These are phyloP conservation scores for Pogonus chalceus DNA, from an alignment of 1,140 invertebrate species.

Conservation along the genomic window DNA sequence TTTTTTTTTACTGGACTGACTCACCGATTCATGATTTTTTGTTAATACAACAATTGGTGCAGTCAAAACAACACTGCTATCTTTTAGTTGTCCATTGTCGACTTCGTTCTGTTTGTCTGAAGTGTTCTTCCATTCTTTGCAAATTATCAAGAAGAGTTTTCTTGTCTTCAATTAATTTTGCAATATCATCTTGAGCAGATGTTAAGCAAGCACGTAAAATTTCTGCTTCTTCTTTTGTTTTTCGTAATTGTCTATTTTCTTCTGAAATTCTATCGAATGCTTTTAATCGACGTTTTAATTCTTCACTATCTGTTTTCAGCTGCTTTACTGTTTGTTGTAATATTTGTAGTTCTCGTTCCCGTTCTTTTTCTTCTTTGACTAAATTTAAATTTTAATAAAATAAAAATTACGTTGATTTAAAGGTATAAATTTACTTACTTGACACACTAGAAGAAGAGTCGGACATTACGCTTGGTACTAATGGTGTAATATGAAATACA, in stretches of 20 bases:
- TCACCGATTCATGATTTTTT: conserved; percentile 1
- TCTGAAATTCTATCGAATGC: conserved; percentile 51
- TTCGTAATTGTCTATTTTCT: conserved; percentile 46
- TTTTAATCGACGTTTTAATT: conserved; percentile 46
- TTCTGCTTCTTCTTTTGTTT: conserved; percentile 52
- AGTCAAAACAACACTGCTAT: conserved; percentile 58
- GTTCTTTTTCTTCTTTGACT: conserved; percentile 28
- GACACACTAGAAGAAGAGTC: conserved; percentile 8
- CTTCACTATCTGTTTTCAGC: conserved; percentile 52
- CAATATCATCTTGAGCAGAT: conserved; percentile 62
- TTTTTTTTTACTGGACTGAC: conserved; percentile 2
- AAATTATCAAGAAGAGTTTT: conserved; percentile 58
- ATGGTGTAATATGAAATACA: conserved; percentile 61
- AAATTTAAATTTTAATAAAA: conserved; percentile 14
- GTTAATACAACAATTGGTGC: conserved; percentile 46
- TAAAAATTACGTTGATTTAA: conserved; percentile 2
- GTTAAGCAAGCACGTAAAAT: conserved; percentile 45
- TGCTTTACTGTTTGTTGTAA: conserved; percentile 42
- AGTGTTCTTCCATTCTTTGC: conserved; percentile 48
- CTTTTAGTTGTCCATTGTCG: conserved; percentile 47
- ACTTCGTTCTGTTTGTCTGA: conserved; percentile 30
- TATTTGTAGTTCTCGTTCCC: conserved; percentile 38
- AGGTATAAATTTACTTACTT: background rate
- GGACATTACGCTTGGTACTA: background rate
- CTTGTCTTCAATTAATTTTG: conserved; percentile 59